Conservation (phyloP, 2,113 vertebrate species). For the Lophura nycthemera region DNA sequence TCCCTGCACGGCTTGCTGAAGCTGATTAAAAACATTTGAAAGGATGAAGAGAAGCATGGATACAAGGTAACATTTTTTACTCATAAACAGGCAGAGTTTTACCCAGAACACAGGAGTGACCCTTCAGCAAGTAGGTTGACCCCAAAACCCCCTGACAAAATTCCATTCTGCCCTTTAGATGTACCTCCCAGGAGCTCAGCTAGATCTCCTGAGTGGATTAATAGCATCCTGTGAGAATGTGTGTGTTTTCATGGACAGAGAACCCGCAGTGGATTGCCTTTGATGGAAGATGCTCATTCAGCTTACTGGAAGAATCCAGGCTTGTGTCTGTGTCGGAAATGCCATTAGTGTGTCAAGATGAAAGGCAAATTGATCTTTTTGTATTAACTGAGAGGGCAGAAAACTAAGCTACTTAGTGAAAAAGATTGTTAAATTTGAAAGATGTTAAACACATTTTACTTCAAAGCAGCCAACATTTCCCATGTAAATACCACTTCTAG, state of each 20-base stretch:
- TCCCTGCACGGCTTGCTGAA: background rate
- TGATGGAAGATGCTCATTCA: constrained; percentile 76
- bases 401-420: constrained; percentile 59
- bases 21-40: background rate
- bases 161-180: constrained; percentile 49
- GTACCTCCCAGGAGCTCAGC: constrained; percentile 14
- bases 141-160: background rate
- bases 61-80: background rate
- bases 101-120: background rate
- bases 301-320: constrained; percentile 74
- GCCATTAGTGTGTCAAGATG: constrained; percentile 70
- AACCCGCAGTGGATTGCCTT: constrained; percentile 69
- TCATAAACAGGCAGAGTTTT: background rate
- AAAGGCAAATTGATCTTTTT: constrained; percentile 72
- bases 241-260: constrained; percentile 79
- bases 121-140: background rate
- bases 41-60: background rate
- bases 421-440: constrained; percentile 71
- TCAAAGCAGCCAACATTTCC: constrained; percentile 54
- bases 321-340: constrained; percentile 73
- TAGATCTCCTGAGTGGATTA: constrained; percentile 73
- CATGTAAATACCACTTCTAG: constrained; percentile 58
- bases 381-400: constrained; percentile 44
- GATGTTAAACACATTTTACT: constrained; percentile 73
- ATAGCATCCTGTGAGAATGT: constrained; percentile 75